Percentiles rank a stretch among this genome's conserved stretches.
These are phyloP conservation scores for Gryllus bimaculatus DNA, from an alignment of 1,140 invertebrate genomes.

Conservation along the genomic window DNA sequence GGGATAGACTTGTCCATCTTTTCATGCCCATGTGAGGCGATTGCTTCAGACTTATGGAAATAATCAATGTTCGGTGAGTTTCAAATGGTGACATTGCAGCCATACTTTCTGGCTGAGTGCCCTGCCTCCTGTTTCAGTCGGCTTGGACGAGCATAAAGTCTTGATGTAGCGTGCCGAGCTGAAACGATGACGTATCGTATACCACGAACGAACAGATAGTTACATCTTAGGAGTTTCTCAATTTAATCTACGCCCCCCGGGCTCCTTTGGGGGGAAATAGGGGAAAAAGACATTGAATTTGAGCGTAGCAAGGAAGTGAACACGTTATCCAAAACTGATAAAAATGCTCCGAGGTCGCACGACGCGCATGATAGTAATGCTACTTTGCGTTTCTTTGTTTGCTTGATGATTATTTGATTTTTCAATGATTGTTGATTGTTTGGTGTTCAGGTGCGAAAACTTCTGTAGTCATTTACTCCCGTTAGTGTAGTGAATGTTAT, in stretches of 20 bases:
- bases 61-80: slow-evolving; percentile 23
- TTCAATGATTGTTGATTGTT: too few relatives aligned
- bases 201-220: slow-evolving; percentile 87
- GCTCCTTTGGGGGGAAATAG: background rate
- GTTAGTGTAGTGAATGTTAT: too few relatives aligned
- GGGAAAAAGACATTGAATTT: background rate
- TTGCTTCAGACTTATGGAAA: too few relatives aligned
- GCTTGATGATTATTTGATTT: too few relatives aligned
- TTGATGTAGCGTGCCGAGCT: slow-evolving; percentile 27
- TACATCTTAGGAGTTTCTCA: slow-evolving; percentile 76
- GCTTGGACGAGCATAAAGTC: slow-evolving; percentile 58
- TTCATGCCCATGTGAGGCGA: slow-evolving; percentile 40
- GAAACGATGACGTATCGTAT: slow-evolving; percentile 32
- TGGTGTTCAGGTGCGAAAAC: too few relatives aligned
- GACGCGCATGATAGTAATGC: too few relatives aligned
- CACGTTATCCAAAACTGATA: too few relatives aligned
- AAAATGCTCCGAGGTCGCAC: too few relatives aligned
- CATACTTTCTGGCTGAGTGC: slow-evolving; percentile 47
- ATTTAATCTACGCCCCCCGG: slow-evolving; percentile 39
- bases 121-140: slow-evolving; percentile 40
- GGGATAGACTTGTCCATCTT: slow-evolving; percentile 60
- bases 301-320: too few relatives aligned
- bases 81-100: slow-evolving; percentile 45
- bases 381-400: too few relatives aligned
- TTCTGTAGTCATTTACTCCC: too few relatives aligned